phyloP scores from a whole-genome alignment of 2,888 invertebrate species.

The Xanthorhoe spadicearia region DNA sequence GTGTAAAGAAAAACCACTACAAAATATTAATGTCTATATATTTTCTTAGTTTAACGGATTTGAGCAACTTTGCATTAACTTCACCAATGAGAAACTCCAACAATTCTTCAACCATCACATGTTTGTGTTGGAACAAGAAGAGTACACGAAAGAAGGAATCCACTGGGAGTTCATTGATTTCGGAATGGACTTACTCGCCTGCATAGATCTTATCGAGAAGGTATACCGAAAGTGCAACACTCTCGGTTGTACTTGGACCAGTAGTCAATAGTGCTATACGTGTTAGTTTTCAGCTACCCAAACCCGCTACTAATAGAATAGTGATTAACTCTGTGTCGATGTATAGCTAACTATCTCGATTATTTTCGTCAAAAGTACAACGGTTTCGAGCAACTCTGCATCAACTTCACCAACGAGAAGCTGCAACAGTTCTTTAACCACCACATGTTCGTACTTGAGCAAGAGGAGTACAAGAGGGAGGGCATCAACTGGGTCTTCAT shows the following conservation, averaged over 20 bases:
- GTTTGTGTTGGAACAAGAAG: conserved; percentile 99
- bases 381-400: conserved; percentile 99
- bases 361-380: conserved; percentile 88
- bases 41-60: conserved; percentile 96
- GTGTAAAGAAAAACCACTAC: conserved; percentile 26
- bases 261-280: conserved; percentile 48
- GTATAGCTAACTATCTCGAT: conserved; percentile 64
- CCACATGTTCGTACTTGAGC: conserved; percentile 98
- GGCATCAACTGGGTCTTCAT: conserved; percentile 98
- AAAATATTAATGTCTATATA: conserved; percentile 68
- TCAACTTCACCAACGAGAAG: conserved; percentile 99
- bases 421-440: conserved; percentile 99
- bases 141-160: conserved; percentile 98
- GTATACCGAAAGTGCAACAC: conserved; percentile 84
- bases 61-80: conserved; percentile 99
- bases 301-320: conserved; percentile 62
- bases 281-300: conserved; percentile 57
- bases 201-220: conserved; percentile 99
- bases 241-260: conserved; percentile 57
- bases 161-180: conserved; percentile 99
- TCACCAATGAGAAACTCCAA: conserved; percentile 99
- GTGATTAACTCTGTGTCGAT: conserved; percentile 57
- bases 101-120: conserved; percentile 99
- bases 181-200: conserved; percentile 99
- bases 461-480: conserved; percentile 97